These are phyloP conservation scores for Hiodon alosoides DNA, from an alignment of 2,113 vertebrate genomes.

Conservation along the genomic window DNA sequence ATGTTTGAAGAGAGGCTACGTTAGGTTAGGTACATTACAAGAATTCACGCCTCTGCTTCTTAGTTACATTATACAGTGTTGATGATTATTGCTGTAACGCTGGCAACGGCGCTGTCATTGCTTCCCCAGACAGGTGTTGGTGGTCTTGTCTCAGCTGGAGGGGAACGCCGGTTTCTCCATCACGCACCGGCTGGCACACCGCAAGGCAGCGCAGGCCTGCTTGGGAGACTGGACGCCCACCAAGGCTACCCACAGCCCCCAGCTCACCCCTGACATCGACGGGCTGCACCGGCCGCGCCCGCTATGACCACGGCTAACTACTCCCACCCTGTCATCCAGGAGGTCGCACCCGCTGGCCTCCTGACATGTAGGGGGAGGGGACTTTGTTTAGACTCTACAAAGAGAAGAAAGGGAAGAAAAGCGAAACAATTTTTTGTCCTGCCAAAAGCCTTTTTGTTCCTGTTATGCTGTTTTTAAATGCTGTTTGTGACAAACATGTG, in stretches of 20 bases:
- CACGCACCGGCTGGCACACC: conserved; percentile 91
- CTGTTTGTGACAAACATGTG: no score
- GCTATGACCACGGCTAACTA: conserved; percentile 71
- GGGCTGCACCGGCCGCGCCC: conserved; percentile 89
- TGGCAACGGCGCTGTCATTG: background rate
- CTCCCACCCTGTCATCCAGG: conserved; percentile 9
- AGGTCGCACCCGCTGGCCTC: background rate
- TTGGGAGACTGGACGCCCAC: conserved; percentile 95
- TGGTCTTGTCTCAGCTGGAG: conserved; percentile 95
- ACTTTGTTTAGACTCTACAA: no score
- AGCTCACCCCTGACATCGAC: conserved; percentile 81
- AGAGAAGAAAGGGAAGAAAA: no score
- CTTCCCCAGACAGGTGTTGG: conserved; percentile 85
- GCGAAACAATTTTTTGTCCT: no score
- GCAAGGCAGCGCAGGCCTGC: conserved; percentile 89
- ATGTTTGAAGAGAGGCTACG: no score
- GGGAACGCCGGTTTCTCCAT: conserved; percentile 97
- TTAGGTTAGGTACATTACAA: no score
- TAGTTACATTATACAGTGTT: no score
- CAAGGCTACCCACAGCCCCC: conserved; percentile 88
- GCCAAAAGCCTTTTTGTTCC: no score
- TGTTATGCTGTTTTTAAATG: no score
- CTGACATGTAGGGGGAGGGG: background rate
- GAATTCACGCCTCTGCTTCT: no score
- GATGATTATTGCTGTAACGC: background rate